Evolutionary conservation across 2,797 vertebrate species (phyloP).

Genomic region (Notolepis coatsorum): DNA sequence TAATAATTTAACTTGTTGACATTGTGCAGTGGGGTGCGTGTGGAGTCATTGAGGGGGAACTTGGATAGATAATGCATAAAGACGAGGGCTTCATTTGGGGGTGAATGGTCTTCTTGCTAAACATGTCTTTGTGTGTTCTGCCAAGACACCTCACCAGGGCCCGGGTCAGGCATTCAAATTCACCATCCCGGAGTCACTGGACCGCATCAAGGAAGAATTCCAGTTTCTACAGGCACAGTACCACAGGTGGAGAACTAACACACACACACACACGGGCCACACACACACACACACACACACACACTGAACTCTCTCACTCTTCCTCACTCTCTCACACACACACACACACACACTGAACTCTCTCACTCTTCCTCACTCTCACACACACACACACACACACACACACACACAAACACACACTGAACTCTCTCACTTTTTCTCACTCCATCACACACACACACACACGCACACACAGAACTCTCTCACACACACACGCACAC

Average conservation of each 20-base stretch:
- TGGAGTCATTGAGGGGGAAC: constrained; percentile 19
- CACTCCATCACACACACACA: not conserved
- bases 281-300: not conserved
- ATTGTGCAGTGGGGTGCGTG: constrained; percentile 40
- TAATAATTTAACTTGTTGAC: constrained; percentile 56
- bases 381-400: too few species aligned
- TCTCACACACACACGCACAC: not conserved
- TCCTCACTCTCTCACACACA: constrained; percentile 44
- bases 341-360: constrained; percentile 17
- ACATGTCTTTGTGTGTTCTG: constrained; percentile 10
- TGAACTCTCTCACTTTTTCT: too few species aligned
- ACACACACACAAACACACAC: not conserved
- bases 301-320: too few species aligned
- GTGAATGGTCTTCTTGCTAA: too few species aligned
- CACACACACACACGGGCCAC: not conserved
- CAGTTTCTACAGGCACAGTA: constrained; percentile 96
- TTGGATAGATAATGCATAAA: not conserved
- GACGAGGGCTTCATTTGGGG: too few species aligned
- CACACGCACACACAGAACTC: not conserved
- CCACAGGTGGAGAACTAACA: constrained; percentile 84
- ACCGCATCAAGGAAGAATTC: constrained; percentile 97
- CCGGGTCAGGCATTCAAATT: constrained; percentile 96
- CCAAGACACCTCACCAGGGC: constrained; percentile 91
- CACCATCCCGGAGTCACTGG: constrained; percentile 94
- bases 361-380: too few species aligned